Evolutionary conservation across 2,113 vertebrate genomes (phyloP), one percentile per base, ranked within the genome.

Genomic region (Gadus macrocephalus): DNA sequence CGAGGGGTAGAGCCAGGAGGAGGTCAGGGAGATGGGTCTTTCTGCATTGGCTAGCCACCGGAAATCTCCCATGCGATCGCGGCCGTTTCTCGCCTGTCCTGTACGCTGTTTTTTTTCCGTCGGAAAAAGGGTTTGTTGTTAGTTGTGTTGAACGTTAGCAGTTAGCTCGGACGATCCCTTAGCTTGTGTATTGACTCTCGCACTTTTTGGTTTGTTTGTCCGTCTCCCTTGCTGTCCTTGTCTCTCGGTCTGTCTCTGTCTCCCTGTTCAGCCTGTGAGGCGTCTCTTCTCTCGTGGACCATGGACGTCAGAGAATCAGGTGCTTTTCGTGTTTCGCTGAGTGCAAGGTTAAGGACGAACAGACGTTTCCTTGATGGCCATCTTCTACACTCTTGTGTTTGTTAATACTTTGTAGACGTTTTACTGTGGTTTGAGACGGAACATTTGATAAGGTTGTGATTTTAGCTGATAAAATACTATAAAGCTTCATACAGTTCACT

Each of bases 241-340:
- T 62, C 71, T 81, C 53, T 60, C 65, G n/a, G 8, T 76, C 65
- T 81, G 66, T 42, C n/a, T 20, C 63, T 82, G 65, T 86, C 69
- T 86, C 69, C 69, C 67, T 83, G 53, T 69, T 73, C 79, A 89
- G 88, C 86, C 82, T 87, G 58, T 90, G 76, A 81, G 74, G 78
- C 78, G 66, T 80, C 80, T 14, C 68, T 78, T 70, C 80, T 14
- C 68, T 78, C 69, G 63, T 72, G 82, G 78, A 80, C 74, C 73
- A 20, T 19, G 74, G 70, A 67, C 78, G 70, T 73, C 61, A 71
- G 76, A 53, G 80, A 72, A 38, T 69, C 71, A 74, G 66, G 71
- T 65, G 67, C 62, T 58, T 63, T 59, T 22, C 69, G 70, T 75
- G 22, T 35, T 75, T 73, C 76, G 3, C 31, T 4, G 4, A 35